phyloP scores from a whole-genome alignment of 1,140 invertebrate genomes.

The Drosophila ironensis region DNA sequence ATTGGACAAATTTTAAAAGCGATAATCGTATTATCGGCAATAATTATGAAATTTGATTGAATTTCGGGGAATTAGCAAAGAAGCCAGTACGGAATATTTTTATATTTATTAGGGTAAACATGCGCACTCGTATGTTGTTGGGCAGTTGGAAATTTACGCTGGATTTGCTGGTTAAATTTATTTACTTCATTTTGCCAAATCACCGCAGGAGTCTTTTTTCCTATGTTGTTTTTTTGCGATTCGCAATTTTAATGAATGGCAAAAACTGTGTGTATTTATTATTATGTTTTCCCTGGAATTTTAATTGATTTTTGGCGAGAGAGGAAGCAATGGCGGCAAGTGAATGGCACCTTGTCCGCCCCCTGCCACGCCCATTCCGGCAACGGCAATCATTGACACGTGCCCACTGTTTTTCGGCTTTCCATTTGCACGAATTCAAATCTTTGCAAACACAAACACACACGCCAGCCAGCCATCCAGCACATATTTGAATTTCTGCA shows the following conservation, averaged over 20 bases:
- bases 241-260: slow-evolving; percentile 6
- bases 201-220: slow-evolving; percentile 6
- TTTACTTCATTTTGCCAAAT: slow-evolving; percentile 10
- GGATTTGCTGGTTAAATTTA: slow-evolving; percentile 5
- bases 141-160: slow-evolving; percentile 4
- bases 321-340: background rate
- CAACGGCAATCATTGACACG: slow-evolving; percentile 44
- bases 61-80: slow-evolving; percentile 9
- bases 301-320: slow-evolving; percentile 41
- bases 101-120: background rate
- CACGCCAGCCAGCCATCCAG: background rate
- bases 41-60: slow-evolving; percentile 40
- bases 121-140: background rate
- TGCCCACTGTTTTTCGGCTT: slow-evolving; percentile 25
- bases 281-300: slow-evolving; percentile 46
- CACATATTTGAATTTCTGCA: slow-evolving; percentile 51
- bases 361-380: background rate
- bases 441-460: slow-evolving; percentile 21
- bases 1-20: slow-evolving; percentile 8
- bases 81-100: slow-evolving; percentile 12
- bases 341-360: background rate
- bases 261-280: slow-evolving; percentile 26
- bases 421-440: slow-evolving; percentile 33
- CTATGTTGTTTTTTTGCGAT: slow-evolving; percentile 4
- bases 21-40: slow-evolving; percentile 27